Conservation (phyloP, 2,888 invertebrate species). For the Thyatira batis region DNA sequence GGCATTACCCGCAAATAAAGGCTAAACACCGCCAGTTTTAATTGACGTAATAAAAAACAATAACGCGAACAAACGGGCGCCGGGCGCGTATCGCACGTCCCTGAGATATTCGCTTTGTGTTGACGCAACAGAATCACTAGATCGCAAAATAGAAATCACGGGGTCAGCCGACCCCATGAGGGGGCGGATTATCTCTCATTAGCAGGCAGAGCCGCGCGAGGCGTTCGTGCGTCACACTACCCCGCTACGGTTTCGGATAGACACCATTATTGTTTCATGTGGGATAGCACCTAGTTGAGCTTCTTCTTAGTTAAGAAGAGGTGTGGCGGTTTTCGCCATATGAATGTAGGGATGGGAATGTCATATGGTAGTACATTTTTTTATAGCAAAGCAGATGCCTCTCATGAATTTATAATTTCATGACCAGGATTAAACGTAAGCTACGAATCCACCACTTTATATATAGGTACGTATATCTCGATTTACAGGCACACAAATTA, state of each 20-base stretch:
- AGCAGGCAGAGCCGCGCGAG: constrained; percentile 43
- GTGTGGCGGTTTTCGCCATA: too few relatives aligned
- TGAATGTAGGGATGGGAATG: too few relatives aligned
- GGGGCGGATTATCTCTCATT: constrained; percentile 72
- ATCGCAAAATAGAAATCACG: constrained; percentile 37
- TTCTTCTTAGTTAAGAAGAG: too few relatives aligned
- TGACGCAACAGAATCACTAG: constrained; percentile 44
- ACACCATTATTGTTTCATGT: not conserved
- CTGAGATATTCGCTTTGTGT: constrained; percentile 31
- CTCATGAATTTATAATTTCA: too few relatives aligned
- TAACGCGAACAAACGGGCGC: not conserved
- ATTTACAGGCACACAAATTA: too few relatives aligned
- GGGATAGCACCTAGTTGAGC: not conserved
- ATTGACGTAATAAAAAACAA: constrained; percentile 6
- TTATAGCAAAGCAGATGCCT: too few relatives aligned
- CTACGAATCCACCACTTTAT: too few relatives aligned
- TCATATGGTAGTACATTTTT: too few relatives aligned
- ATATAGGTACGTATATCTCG: too few relatives aligned
- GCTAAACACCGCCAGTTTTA: not conserved
- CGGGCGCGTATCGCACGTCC: constrained; percentile 18
- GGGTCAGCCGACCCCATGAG: constrained; percentile 5
- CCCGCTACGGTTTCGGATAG: not conserved
- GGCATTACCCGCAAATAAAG: constrained; percentile 3
- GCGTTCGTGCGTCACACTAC: constrained; percentile 51
- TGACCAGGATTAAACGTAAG: too few relatives aligned